Base-by-base conservation (phyloP, 92 coral and sea anemone species). In the Galaxea fascicularis region DNA sequence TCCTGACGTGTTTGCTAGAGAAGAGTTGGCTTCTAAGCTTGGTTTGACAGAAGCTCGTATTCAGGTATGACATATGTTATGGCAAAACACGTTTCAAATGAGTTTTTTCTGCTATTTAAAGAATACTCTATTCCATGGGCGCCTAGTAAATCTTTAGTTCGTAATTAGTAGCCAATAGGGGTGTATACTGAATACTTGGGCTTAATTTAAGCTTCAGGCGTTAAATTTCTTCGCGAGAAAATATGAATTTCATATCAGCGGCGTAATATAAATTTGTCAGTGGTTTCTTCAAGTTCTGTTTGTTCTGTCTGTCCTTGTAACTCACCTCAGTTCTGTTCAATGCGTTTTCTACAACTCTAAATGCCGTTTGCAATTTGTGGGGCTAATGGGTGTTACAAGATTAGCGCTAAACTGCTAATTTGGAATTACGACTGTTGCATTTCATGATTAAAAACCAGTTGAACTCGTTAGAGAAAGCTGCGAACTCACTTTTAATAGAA, bases 1-100 rank as follows among this genome's bases (percentile, higher is more conserved):
- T 82, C 99, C 99, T 10, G 99, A 97, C 46, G 99, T 97, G 56
- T 97, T 97, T 74, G 99, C 99, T 1, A 84, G 99, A 7, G 99
- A 97, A 78, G 99, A 97, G 63, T 86, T 97, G 14, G 99, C 99
- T 0, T 85, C 98, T 1, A 97, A 94, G 85, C 95, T 97, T 44
- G 94, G 98, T 10, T 88, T 97, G 39, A 97, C 99, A 15, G 99
- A 97, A 71, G 99, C 99, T 0, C 85, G 99, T 83, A 95, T 97
- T 11, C 99, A 97, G 94, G 99, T 97, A 77, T 26, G 54, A 29
- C 71, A 56, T 8, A n/a, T 74, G 79, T 12, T n/a, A 5, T 0
- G 1, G 5, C 4, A 54, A 13, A 28, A 12, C 10, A 65, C 16
- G n/a, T 18, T 31, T 30, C 41, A 10, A 64, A 64, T 2, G 41